These are phyloP conservation scores for Echinometra lucunter DNA, from an alignment of 53 echinoderm and acorn worm genomes.

Conservation along the genomic window DNA sequence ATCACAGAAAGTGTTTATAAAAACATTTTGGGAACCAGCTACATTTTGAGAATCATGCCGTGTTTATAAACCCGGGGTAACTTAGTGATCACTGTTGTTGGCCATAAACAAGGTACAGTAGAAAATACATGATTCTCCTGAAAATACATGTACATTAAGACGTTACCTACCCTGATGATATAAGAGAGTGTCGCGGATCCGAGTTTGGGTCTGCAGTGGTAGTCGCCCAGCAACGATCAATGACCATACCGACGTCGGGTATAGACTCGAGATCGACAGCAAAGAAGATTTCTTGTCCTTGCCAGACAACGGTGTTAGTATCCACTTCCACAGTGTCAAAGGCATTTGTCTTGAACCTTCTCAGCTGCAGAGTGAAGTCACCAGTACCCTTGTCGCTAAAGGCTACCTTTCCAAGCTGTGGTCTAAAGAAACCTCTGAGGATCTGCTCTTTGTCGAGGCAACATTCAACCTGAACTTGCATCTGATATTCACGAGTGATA, in stretches of 20 bases:
- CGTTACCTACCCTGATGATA: not conserved
- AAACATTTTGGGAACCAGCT: too few species aligned
- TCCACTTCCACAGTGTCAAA: not conserved
- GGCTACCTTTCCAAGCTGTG: slow-evolving; percentile 6
- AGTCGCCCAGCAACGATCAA: slow-evolving; percentile 21
- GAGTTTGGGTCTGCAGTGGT: not conserved
- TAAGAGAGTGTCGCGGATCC: not conserved
- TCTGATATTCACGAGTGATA: slow-evolving; percentile 19
- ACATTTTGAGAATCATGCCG: too few species aligned
- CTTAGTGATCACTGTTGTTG: too few species aligned
- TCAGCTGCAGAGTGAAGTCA: not conserved
- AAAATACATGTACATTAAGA: too few species aligned
- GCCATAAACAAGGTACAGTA: too few species aligned
- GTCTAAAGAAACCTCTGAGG: not conserved
- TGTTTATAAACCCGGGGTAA: too few species aligned
- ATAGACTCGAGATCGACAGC: not conserved
- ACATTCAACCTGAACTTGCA: slow-evolving; percentile 38
- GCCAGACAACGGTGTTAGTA: not conserved
- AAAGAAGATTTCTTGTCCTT: not conserved
- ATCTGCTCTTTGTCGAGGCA: not conserved
- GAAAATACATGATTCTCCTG: too few species aligned
- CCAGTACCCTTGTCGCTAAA: slow-evolving; percentile 42
- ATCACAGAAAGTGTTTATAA: too few species aligned
- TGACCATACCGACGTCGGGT: not conserved
- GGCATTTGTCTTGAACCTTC: not conserved